A percentile compares a stretch with the other conserved stretches of the same genome.
phyloP scores from a whole-genome alignment of 2,113 vertebrate species.

The Barbus barbus region DNA sequence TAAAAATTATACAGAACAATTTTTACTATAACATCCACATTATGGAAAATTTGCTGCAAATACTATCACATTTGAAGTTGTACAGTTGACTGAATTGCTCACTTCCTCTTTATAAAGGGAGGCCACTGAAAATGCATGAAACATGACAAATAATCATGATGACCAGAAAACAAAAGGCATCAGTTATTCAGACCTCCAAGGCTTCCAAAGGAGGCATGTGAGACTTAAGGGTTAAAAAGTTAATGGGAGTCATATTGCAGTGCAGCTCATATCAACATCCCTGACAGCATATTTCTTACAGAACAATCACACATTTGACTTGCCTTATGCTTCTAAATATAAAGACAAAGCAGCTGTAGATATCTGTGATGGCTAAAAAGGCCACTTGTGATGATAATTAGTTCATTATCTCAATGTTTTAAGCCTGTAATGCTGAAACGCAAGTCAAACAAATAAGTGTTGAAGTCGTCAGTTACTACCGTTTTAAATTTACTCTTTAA shows the following conservation, averaged over 20 bases:
- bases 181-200: not conserved
- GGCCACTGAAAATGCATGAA: not conserved
- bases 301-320: not conserved
- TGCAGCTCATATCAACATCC: constrained; percentile 22
- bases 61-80: not conserved
- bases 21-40: not conserved
- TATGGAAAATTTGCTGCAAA: not conserved
- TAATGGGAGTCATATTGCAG: constrained; percentile 2
- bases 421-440: not conserved
- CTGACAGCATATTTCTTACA: constrained; percentile 42
- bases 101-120: constrained; percentile 5
- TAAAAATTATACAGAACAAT: not conserved
- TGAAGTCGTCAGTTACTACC: not conserved
- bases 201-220: not conserved
- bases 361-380: not conserved
- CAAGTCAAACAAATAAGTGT: not conserved
- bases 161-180: not conserved
- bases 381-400: not conserved
- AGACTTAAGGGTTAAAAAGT: not conserved
- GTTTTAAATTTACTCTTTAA: not conserved
- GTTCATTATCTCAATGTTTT: not conserved
- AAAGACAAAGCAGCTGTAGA: not conserved
- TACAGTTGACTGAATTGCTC: not conserved
- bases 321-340: constrained; percentile 1
- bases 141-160: not conserved